Conservation (phyloP, 2,113 vertebrate genomes). For the Tylochromis polylepis region DNA sequence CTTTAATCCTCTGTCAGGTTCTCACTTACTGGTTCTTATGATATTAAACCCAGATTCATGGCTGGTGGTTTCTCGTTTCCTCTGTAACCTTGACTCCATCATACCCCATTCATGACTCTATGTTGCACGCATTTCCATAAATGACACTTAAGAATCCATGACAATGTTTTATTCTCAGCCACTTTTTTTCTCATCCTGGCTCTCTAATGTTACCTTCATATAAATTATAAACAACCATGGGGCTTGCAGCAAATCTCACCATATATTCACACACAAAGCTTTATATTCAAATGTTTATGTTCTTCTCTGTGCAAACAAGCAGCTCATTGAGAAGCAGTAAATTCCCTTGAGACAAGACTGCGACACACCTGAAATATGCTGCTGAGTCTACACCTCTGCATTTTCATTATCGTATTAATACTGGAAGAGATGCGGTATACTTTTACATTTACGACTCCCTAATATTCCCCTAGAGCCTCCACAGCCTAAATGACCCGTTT, state of each 20-base stretch:
- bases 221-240: neutral
- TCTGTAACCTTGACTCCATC: conserved; percentile 64
- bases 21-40: conserved; percentile 26
- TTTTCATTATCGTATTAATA: conserved; percentile 1
- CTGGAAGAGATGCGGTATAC: neutral
- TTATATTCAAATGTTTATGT: neutral
- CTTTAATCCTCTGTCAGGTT: conserved; percentile 22
- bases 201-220: neutral
- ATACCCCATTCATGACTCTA: conserved; percentile 38
- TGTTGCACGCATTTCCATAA: conserved; percentile 68
- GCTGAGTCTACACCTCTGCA: neutral
- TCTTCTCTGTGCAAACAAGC: neutral
- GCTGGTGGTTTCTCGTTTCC: conserved; percentile 8
- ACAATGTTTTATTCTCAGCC: neutral
- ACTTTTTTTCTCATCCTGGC: neutral
- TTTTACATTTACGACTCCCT: neutral
- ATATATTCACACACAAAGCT: neutral
- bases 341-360: neutral
- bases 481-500: neutral
- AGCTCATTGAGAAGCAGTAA: neutral
- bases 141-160: conserved; percentile 65
- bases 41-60: conserved; percentile 62
- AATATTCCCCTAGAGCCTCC: neutral
- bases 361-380: neutral
- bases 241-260: neutral